A percentile compares a stretch with the other conserved stretches of the same genome.
Evolutionary conservation across 2,113 vertebrate genomes (phyloP).

Genomic region (Progne subis): DNA sequence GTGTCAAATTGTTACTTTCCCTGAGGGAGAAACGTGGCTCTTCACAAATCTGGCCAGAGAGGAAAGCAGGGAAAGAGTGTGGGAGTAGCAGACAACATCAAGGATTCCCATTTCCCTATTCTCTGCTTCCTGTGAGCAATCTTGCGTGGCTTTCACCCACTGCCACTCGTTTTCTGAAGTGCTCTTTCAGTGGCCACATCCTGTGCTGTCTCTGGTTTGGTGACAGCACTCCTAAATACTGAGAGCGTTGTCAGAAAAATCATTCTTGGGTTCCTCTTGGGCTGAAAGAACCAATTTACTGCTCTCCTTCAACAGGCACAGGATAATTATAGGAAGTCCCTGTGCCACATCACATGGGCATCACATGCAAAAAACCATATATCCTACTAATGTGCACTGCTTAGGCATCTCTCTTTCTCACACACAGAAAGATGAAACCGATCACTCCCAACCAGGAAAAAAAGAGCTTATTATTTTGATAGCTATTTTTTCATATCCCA

Average conservation of each 20-base stretch:
- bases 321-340: not conserved
- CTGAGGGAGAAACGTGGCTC: not conserved
- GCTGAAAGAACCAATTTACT: constrained; percentile 29
- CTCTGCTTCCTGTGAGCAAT: not conserved
- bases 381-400: not conserved
- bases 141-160: not conserved
- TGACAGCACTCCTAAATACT: constrained; percentile 33
- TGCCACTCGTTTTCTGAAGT: not conserved
- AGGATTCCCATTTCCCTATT: not conserved
- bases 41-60: not conserved
- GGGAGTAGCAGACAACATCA: constrained; percentile 13
- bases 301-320: not conserved
- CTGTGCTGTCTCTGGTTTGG: not conserved
- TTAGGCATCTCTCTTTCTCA: not conserved
- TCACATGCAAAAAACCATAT: constrained; percentile 57
- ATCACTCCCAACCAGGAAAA: not conserved
- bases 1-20: constrained; percentile 12
- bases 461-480: not conserved
- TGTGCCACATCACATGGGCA: not conserved
- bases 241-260: constrained; percentile 26
- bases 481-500: constrained; percentile 3
- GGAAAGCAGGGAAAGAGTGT: not conserved
- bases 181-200: constrained; percentile 1
- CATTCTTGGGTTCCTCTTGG: not conserved
- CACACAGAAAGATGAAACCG: not conserved